These are phyloP conservation scores for Tenualosa ilisha DNA, from an alignment of 2,797 vertebrate species.

Conservation along the genomic window DNA sequence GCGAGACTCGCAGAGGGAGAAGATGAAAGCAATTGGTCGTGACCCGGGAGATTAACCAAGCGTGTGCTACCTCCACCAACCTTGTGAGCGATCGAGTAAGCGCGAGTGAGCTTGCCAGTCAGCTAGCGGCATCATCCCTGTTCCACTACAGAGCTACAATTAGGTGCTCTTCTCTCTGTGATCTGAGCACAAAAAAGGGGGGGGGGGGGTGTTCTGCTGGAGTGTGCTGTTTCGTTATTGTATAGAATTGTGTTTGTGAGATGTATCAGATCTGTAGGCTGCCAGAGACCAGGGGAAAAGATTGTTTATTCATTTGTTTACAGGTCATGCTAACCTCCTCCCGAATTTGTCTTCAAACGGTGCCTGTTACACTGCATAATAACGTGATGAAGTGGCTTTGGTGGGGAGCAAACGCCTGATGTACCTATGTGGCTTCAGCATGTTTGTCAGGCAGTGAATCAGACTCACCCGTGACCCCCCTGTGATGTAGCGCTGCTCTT, in stretches of 20 bases:
- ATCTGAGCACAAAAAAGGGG: too few species aligned
- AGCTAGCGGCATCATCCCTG: neutral
- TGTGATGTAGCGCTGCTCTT: neutral
- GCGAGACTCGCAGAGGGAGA: constrained; percentile 69
- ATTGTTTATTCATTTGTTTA: neutral
- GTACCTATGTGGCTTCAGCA: neutral
- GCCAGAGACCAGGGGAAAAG: neutral
- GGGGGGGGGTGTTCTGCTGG: too few species aligned
- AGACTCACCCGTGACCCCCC: neutral
- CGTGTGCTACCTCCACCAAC: constrained; percentile 70
- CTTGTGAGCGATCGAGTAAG: constrained; percentile 33
- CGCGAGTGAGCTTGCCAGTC: neutral
- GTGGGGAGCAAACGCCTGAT: neutral
- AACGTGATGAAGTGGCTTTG: neutral
- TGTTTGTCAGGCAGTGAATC: neutral
- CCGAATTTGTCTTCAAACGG: neutral
- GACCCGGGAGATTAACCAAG: constrained; percentile 79
- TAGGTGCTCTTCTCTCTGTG: neutral
- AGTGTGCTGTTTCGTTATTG: neutral
- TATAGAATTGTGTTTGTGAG: neutral
- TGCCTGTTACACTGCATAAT: neutral
- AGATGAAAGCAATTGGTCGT: constrained; percentile 76
- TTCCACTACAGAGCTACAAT: neutral
- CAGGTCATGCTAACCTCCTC: neutral
- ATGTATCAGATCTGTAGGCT: neutral